These are phyloP conservation scores for Cacajao melanocephalus DNA, from an alignment of 2,797 vertebrate species.

Conservation along the genomic window DNA sequence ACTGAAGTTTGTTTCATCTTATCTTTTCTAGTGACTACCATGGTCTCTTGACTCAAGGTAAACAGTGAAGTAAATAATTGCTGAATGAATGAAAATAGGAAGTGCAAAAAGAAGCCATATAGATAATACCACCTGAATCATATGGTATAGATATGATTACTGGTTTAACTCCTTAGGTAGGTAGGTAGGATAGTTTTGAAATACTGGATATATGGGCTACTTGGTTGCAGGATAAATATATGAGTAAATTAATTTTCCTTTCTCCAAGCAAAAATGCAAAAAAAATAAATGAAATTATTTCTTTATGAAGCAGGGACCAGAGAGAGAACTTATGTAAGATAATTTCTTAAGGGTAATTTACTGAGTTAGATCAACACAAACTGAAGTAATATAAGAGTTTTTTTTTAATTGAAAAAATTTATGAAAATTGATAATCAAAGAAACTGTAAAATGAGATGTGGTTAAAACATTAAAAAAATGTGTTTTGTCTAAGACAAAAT, in stretches of 20 bases:
- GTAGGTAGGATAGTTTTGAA: not conserved
- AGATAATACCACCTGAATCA: not conserved
- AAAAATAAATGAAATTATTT: conserved; percentile 32
- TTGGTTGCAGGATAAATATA: not conserved
- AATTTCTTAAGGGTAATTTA: conserved; percentile 29
- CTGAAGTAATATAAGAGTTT: not conserved
- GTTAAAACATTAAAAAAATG: not conserved
- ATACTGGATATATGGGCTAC: not conserved
- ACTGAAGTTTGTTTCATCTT: not conserved
- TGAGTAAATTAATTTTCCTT: not conserved
- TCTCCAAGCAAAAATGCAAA: conserved; percentile 26
- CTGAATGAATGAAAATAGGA: not conserved
- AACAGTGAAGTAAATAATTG: not conserved
- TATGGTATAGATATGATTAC: not conserved
- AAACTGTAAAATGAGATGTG: not conserved
- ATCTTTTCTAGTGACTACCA: not conserved
- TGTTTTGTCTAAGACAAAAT: conserved; percentile 39
- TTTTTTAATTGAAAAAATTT: conserved; percentile 27
- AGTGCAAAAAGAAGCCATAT: not conserved
- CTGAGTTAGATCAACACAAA: conserved; percentile 44
- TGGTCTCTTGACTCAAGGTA: not conserved
- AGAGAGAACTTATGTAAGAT: not conserved
- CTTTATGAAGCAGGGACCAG: not conserved
- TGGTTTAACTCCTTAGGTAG: not conserved
- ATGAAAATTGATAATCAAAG: conserved; percentile 22